Conservation (phyloP, 2,797 vertebrate genomes). For the Pseudopleuronectes americanus region DNA sequence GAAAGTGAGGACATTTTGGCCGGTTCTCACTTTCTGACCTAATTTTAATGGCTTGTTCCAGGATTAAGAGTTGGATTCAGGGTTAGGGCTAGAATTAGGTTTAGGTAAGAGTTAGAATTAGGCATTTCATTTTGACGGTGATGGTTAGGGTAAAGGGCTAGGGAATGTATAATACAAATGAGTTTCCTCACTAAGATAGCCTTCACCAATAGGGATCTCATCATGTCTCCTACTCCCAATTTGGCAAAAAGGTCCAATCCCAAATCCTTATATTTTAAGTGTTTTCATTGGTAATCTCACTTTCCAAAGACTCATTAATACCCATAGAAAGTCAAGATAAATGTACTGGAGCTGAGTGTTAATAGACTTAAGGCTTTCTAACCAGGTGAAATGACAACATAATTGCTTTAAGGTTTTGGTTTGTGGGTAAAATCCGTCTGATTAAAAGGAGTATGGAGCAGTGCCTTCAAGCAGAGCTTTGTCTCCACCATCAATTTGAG, state of each 20-base stretch:
- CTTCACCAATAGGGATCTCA: constrained; percentile 53
- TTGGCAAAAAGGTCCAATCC: constrained; percentile 13
- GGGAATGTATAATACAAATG: too few species aligned
- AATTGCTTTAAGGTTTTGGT: constrained; percentile 40
- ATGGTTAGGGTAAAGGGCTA: too few species aligned
- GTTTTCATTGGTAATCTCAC: background rate
- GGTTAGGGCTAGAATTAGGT: too few species aligned
- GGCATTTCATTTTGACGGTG: too few species aligned
- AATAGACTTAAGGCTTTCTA: constrained; percentile 21
- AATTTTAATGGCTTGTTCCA: too few species aligned
- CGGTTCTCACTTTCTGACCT: too few species aligned
- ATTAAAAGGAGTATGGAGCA: constrained; percentile 49
- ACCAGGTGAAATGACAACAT: constrained; percentile 36
- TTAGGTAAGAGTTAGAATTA: too few species aligned
- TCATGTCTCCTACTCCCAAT: constrained; percentile 36
- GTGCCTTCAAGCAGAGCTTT: constrained; percentile 33
- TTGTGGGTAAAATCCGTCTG: constrained; percentile 41
- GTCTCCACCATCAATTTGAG: constrained; percentile 33
- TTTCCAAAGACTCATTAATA: constrained; percentile 25
- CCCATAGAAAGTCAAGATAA: constrained; percentile 1
- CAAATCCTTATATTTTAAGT: background rate
- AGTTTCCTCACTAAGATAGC: too few species aligned
- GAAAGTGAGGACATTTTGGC: too few species aligned
- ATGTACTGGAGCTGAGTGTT: constrained; percentile 3
- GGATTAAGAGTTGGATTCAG: too few species aligned